Conservation (phyloP, 2,888 invertebrate species). For the Helleia helle region DNA sequence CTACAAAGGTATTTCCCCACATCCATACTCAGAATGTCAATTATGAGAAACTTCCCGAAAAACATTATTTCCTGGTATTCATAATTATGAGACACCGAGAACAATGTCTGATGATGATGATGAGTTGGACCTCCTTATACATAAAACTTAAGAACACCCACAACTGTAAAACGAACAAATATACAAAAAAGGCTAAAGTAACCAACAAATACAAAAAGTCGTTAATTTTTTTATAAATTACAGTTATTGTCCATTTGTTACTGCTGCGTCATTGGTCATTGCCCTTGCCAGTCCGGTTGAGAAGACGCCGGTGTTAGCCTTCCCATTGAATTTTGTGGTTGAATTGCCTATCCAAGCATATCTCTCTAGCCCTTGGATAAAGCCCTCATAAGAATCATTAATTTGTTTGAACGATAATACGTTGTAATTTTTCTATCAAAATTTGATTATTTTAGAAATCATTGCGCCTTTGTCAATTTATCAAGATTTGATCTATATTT, state of each 20-base stretch:
- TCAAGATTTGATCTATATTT: no score
- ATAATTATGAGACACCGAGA: no score
- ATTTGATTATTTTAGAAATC: no score
- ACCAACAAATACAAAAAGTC: not conserved
- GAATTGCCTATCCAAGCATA: not conserved
- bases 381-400: no score
- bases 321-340: slow-evolving; percentile 5
- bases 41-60: no score
- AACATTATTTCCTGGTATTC: no score
- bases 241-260: slow-evolving; percentile 6
- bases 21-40: no score
- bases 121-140: no score
- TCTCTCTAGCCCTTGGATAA: not conserved
- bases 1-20: no score
- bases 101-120: no score
- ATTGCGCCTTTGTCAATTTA: no score
- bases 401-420: not conserved
- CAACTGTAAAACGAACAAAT: not conserved
- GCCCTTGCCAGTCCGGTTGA: not conserved
- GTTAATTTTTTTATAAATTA: slow-evolving; percentile 1
- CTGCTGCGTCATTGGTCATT: slow-evolving; percentile 6
- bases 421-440: no score
- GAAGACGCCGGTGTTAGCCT: not conserved
- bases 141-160: not conserved
- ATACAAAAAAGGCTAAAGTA: not conserved